These are phyloP conservation scores for Eupithecia subumbrata DNA, from an alignment of 2,888 invertebrate genomes.

Conservation along the genomic window DNA sequence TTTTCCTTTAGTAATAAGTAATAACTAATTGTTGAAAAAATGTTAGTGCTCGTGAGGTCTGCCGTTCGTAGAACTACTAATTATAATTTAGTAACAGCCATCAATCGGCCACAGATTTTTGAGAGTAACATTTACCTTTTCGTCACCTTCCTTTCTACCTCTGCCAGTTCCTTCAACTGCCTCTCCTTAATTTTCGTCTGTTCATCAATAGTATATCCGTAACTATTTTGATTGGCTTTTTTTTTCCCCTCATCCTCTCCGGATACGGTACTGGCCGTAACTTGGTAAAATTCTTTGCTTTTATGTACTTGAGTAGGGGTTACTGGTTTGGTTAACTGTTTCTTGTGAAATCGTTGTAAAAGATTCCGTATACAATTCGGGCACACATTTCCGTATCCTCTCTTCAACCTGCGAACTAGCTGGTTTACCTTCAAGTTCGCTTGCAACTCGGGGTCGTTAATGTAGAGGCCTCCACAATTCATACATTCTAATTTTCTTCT, in stretches of 20 bases:
- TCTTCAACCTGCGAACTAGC: constrained; percentile 20
- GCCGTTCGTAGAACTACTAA: no score
- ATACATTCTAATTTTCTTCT: constrained; percentile 57
- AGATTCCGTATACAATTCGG: constrained; percentile 39
- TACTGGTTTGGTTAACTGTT: constrained; percentile 10
- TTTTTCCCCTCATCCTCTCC: neutral
- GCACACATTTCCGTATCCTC: constrained; percentile 32
- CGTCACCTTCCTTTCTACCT: constrained; percentile 52
- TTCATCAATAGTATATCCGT: neutral
- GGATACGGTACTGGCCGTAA: neutral
- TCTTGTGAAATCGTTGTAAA: constrained; percentile 16
- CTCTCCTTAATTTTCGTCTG: constrained; percentile 45
- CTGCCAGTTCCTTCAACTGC: constrained; percentile 53
- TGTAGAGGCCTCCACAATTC: constrained; percentile 44
- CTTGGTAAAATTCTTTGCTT: neutral
- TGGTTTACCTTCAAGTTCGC: constrained; percentile 7
- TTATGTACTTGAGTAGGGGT: neutral
- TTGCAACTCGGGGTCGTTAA: constrained; percentile 12
- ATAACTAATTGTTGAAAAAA: no score
- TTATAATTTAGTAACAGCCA: neutral
- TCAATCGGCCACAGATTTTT: neutral
- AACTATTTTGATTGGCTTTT: neutral
- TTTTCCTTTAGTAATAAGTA: no score
- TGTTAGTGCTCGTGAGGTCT: no score
- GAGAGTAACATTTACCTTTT: constrained; percentile 45